Evolutionary conservation across 2,113 vertebrate genomes (phyloP), one percentile per base, ranked within the genome.

Genomic region (Opisthocomus hoazin): DNA sequence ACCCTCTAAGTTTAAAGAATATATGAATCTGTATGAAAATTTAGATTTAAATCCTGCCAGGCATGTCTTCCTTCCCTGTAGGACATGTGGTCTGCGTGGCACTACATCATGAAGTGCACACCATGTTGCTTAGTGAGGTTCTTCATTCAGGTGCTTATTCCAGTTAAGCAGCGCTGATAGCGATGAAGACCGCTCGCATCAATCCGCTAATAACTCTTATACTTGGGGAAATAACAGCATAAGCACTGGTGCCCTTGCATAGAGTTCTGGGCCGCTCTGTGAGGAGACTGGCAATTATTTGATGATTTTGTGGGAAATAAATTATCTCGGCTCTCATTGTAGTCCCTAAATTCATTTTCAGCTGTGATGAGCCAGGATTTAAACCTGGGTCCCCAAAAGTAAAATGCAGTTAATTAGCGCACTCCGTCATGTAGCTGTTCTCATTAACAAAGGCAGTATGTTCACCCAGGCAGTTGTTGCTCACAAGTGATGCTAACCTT

Each of bases 351-450:
- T 94, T 90, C 30, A 76, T 96, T 92, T 94, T 87, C 73, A 82
- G 14, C 77, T 91, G 86, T 91, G 80, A 94, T 76, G 85, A 93
- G 73, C 64, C 80, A 89, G 43, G 76, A 79, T 92, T 97, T 87
- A 87, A 81, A 66, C 57, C 65, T 73, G 45, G 39, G 69, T 75
- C 89, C 91, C 77, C 86, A 17, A 87, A 96, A 93, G 80, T 96
- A 92, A 96, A 92, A 92, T 53, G 48, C 53, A 91, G 94, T 89
- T 96, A 90, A 95, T 95, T 95, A 89, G 86, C 77, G 88, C 53
- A 68, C 90, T 95, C 88, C 84, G 87, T 96, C 88, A 75, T 71
- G 65, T 68, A 53, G 89, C 57, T 1, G 3, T 81, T 89, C 65
- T 84, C 11, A 2, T 60, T 88, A 94, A 93, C 92, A 92, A 94